Percentiles rank a stretch among this genome's conserved stretches.
Evolutionary conservation across 1,140 invertebrate genomes (phyloP).

Genomic region (Aphelenchoides avenae): DNA sequence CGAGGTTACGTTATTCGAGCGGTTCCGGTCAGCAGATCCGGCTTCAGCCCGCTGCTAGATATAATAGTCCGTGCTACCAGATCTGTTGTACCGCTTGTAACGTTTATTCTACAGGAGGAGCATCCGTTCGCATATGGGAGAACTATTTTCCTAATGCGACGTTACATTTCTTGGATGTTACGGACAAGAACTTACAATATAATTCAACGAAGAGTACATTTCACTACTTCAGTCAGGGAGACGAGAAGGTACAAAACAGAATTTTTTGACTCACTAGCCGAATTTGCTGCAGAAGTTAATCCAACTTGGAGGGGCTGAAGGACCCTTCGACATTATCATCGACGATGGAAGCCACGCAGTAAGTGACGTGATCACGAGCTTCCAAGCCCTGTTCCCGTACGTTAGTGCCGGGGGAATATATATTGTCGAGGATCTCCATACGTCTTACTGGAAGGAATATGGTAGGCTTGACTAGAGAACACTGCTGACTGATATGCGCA

Average conservation of each 20-base stretch:
- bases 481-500: no score
- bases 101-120: no score
- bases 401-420: slow-evolving; percentile 10
- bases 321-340: slow-evolving; percentile 11
- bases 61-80: no score
- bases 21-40: no score
- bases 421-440: slow-evolving; percentile 16
- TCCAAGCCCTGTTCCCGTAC: slow-evolving; percentile 7
- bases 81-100: no score
- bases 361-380: slow-evolving; percentile 3
- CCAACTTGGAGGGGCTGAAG: neutral
- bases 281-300: neutral
- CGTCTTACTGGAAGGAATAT: slow-evolving; percentile 6
- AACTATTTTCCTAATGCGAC: slow-evolving; percentile 12
- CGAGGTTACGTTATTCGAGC: no score
- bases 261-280: no score
- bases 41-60: no score
- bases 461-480: no score
- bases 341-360: slow-evolving; percentile 11
- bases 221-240: slow-evolving; percentile 8
- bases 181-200: neutral
- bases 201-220: slow-evolving; percentile 6
- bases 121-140: slow-evolving; percentile 14
- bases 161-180: slow-evolving; percentile 13
- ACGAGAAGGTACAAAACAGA: no score